Base-by-base conservation (phyloP, 2,888 invertebrate genomes). In the Trachelus troglodyta region DNA sequence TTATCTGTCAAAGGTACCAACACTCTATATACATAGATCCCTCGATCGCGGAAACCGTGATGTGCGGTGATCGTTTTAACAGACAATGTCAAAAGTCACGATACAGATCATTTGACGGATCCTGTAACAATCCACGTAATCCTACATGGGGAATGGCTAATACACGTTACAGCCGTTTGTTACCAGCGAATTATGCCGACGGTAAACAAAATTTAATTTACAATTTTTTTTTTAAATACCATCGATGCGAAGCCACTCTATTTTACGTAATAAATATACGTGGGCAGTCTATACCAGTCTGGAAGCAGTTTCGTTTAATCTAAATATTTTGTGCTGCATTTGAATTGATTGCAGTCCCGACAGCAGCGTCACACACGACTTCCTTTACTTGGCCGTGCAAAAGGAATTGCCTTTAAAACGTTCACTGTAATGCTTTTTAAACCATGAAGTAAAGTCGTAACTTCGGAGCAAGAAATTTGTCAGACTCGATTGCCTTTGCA, bases 81-180 rank as follows among this genome's bases (percentile, higher is more conserved):
- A 75, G 75, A 56, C 77, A 40, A 81, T 94, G 94, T 82, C 86
- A 91, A 15, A 92, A 93, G 56, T 92, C 93, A 0, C 94, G 94
- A 76, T 98, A 97, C 91, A 93, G 96, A 73, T 94, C 96, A 0
- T 94, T 96, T 81, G 99, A 99, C 90, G 99, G 99, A 0, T 95
- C 97, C 1, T 99, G 99, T 90, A 99, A 99, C 91, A 99, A 99
- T 91, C 92, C 96, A 75, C 93, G 94, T 79, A 94, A 96, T 84
- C 97, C 98, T 0, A 94, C 94, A 11, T 95, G 96, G 94, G 99
- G 99, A 23, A 93, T 94, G 76, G 94, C 97, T 0, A 95, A 96
- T 86, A 95, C 95, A 0, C 94, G 94, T 73, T 96, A 95, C 82
- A 94, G 93, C 71, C 92, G 96, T 82, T 90, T 96, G 40, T 85